Base-by-base conservation (phyloP, 2,888 invertebrate species). In the Caprella mutica region DNA sequence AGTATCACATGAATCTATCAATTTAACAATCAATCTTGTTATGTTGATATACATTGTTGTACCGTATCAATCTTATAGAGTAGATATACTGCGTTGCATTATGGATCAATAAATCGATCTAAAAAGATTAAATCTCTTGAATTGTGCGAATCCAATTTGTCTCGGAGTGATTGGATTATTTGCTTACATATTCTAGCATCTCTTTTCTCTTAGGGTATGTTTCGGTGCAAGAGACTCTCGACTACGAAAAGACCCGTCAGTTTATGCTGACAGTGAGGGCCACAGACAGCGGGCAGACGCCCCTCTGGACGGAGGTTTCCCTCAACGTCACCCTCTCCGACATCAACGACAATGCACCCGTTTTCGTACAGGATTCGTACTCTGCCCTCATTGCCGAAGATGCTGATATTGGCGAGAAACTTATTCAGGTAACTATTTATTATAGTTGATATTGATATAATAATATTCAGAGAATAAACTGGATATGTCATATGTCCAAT, bases 181-280 rank as follows among this genome's bases (percentile, higher is more conserved):
- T 38, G 19, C 19, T 38, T 38, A 38, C 23, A n/a, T 21, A n/a
- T 44, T 21, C 23, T 21, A 19, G 19, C 14, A 44, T 44, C 14
- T 33, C 30, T 53, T 58, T 57, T 64, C 8, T 65, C 56, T 3
- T 66, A 75, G 92, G 91, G 38, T 80, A 83, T 6, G 78, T 94
- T 51, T 77, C 78, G 52, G 80, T 93, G 17, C 80, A 83, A 42
- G 85, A 86, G 55, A 80, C 82, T 63, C 76, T 94, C 52, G 93
- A 96, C 74, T 91, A 83, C 73, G 94, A 94, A 75, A 80, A 85
- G 65, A 84, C 87, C 0, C 81, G 81, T 65, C 85, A 86, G 69
- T 93, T 91, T 72, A 83, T 86, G 67, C 76, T 94, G 54, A 90
- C 90, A 0, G 84, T 92, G 64, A 86, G 91, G 73, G 93, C 93